phyloP scores from a whole-genome alignment of 1,140 invertebrate species.

The Andrena cerasifolii region DNA sequence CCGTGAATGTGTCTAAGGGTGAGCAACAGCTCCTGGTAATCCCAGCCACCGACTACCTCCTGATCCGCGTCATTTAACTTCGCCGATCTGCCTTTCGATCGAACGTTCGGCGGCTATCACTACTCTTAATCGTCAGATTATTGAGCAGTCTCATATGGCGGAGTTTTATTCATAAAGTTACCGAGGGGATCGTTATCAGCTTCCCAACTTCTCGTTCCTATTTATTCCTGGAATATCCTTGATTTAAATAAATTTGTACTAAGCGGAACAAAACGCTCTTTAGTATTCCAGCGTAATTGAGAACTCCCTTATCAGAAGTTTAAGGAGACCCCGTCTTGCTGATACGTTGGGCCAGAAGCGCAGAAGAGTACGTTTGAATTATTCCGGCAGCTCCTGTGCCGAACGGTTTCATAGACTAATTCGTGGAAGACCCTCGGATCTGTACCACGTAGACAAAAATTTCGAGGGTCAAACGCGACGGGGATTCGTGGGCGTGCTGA shows the following conservation, averaged over 20 bases:
- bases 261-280: background rate
- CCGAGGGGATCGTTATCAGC: no score
- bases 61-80: slow-evolving; percentile 23
- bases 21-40: slow-evolving; percentile 5
- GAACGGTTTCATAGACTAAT: slow-evolving; percentile 7
- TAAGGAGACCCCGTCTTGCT: background rate
- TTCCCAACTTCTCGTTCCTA: no score
- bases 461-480: background rate
- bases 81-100: background rate
- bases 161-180: background rate
- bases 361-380: background rate
- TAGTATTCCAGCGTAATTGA: background rate
- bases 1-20: background rate
- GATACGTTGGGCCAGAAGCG: background rate
- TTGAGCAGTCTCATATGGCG: background rate
- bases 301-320: background rate
- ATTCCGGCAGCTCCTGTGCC: background rate
- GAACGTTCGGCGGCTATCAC: background rate
- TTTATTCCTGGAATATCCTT: no score
- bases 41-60: background rate
- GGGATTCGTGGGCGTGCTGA: slow-evolving; percentile 15
- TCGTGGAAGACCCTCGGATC: slow-evolving; percentile 5
- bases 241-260: no score
- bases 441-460: slow-evolving; percentile 32
- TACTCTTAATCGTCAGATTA: background rate